These are phyloP conservation scores for Diadumene lineata DNA, from an alignment of 92 coral and sea anemone species.

Conservation along the genomic window DNA sequence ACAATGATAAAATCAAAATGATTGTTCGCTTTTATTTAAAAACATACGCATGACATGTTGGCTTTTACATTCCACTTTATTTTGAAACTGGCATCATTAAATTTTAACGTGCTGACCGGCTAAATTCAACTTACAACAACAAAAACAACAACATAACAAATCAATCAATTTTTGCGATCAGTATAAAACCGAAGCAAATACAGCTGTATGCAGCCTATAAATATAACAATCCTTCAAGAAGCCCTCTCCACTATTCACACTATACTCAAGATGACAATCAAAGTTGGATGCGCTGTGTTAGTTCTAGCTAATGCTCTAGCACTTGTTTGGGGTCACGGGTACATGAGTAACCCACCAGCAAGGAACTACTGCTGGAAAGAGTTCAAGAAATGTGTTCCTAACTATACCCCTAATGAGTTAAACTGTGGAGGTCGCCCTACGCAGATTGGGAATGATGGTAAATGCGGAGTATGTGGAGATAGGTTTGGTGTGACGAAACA, in stretches of 20 bases:
- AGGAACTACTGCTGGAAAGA: conserved; percentile 45
- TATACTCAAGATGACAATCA: conserved; percentile 2
- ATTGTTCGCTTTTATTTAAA: too few species aligned
- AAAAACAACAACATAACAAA: not conserved
- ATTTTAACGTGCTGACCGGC: too few species aligned
- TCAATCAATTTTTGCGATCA: too few species aligned
- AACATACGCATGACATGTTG: too few species aligned
- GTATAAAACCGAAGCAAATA: not conserved
- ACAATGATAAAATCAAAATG: too few species aligned
- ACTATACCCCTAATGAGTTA: conserved; percentile 45
- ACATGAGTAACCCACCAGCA: conserved; percentile 53
- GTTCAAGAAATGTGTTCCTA: conserved; percentile 22
- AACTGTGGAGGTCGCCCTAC: conserved; percentile 43
- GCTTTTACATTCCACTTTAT: too few species aligned
- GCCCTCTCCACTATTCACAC: too few species aligned
- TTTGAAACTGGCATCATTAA: too few species aligned
- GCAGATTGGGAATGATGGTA: conserved; percentile 37
- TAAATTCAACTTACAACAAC: not conserved
- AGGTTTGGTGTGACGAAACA: conserved; percentile 19
- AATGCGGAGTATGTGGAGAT: conserved; percentile 59
- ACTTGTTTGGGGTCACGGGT: conserved; percentile 51
- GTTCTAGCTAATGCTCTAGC: not conserved
- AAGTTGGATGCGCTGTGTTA: not conserved
- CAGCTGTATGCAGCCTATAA: too few species aligned
- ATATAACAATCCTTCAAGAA: too few species aligned